Evolutionary conservation across 1,140 invertebrate genomes (phyloP).

Genomic region (Brachionus rubens): DNA sequence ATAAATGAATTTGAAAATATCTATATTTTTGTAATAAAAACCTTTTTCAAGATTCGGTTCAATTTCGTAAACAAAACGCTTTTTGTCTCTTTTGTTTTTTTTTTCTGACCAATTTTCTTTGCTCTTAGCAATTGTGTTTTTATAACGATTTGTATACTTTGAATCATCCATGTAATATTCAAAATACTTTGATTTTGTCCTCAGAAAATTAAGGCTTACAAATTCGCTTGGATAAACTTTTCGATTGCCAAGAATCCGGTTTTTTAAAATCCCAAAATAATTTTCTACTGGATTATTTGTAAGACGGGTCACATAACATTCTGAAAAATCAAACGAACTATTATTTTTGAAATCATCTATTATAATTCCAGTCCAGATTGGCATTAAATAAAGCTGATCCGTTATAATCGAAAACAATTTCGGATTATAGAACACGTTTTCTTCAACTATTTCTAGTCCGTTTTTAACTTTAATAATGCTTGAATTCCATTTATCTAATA

Average conservation of each 20-base stretch:
- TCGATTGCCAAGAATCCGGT: not conserved
- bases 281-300: conserved; percentile 4
- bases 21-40: not conserved
- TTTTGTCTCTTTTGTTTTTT: not conserved
- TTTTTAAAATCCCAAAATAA: not conserved
- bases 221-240: not conserved
- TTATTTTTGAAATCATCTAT: not conserved
- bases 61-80: not conserved
- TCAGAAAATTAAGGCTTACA: not conserved
- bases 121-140: not conserved
- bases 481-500: not conserved
- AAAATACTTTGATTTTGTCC: not conserved
- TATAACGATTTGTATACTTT: not conserved
- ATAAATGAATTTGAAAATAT: not conserved
- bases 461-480: not conserved
- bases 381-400: too few species aligned
- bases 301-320: not conserved
- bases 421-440: not conserved
- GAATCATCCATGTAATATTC: not conserved
- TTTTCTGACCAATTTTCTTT: not conserved
- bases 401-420: not conserved
- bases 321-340: not conserved
- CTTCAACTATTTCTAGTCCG: not conserved
- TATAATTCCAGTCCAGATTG: not conserved
- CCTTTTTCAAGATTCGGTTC: not conserved